Base-by-base conservation (phyloP, 2,888 invertebrate genomes). In the Bellardia bayeri region DNA sequence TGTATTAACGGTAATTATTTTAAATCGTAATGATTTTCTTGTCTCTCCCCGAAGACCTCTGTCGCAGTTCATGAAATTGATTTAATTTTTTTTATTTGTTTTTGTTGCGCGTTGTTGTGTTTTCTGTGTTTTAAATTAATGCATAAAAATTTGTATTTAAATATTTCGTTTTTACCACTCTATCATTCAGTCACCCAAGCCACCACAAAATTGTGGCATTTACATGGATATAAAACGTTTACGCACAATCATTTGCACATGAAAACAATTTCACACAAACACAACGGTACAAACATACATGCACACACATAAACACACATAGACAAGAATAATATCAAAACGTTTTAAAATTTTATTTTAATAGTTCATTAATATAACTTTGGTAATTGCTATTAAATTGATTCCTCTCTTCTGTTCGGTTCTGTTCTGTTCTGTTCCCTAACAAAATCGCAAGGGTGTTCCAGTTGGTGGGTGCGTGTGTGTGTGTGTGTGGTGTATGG, bases 301-400 rank as follows among this genome's bases (percentile, higher is more conserved):
- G n/a, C 23, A 61, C n/a, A n/a, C 16, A 8, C 9, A 64, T 2
- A 3, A 5, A 14, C 37, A 8, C 8, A n/a, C 11, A 51, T 69
- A 16, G 37, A 9, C 14, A 49, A 49, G 61, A 61, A 66, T 56
- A 33, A 64, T 23, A 72, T 54, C 1, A 66, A 81, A 68, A 49
- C 37, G 11, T 68, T 82, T 74, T 78, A 66, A 68, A 72, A 64
- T 69, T 79, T 86, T 75, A 75, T 74, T 82, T 82, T 75, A 86
- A 82, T 86, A 82, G 74, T 82, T 79, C 69, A 79, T 82, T 86
- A 86, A 82, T 85, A 54, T 72, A 82, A 72, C 23, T 30, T 49
- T 82, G 61, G 58, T 82, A 86, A 86, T 72, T 72, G 86, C 61
- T 61, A 51, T 81, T 78, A 72, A 86, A 78, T 72, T 86, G 78